These are phyloP conservation scores for Drosophila malerkotliana DNA, from an alignment of 1,140 invertebrate genomes.

Conservation along the genomic window DNA sequence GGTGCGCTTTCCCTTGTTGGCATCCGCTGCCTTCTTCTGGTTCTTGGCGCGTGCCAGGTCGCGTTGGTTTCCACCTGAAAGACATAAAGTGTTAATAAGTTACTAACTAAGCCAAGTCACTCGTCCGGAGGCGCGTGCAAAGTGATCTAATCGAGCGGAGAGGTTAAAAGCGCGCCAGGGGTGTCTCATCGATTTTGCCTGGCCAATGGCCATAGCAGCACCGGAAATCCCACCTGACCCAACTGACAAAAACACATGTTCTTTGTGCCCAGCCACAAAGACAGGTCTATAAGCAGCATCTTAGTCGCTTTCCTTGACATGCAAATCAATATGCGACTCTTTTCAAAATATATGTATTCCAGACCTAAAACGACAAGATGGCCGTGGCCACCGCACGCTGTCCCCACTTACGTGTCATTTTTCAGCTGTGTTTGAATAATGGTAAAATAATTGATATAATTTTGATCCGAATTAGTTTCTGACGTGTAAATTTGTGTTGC, in stretches of 20 bases:
- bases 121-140: slow-evolving; percentile 26
- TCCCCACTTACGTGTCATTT: slow-evolving; percentile 51
- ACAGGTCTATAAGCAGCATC: background rate
- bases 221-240: background rate
- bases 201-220: no score
- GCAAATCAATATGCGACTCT: background rate
- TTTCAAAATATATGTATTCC: background rate
- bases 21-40: slow-evolving; percentile 90
- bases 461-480: slow-evolving; percentile 3
- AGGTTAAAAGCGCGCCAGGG: slow-evolving; percentile 34
- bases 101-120: slow-evolving; percentile 21
- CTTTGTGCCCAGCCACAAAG: background rate
- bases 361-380: slow-evolving; percentile 2
- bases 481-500: slow-evolving; percentile 7
- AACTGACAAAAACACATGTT: background rate
- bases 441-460: background rate
- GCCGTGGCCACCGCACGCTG: background rate
- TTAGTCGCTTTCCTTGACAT: background rate
- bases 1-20: slow-evolving; percentile 87
- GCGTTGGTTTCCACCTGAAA: slow-evolving; percentile 92
- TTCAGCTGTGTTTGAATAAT: background rate
- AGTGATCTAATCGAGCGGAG: slow-evolving; percentile 24
- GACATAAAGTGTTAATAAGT: background rate
- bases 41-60: slow-evolving; percentile 93
- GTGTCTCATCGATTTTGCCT: slow-evolving; percentile 35